Base-by-base conservation (phyloP, 2,113 vertebrate genomes). In the Bubalus kerabau region DNA sequence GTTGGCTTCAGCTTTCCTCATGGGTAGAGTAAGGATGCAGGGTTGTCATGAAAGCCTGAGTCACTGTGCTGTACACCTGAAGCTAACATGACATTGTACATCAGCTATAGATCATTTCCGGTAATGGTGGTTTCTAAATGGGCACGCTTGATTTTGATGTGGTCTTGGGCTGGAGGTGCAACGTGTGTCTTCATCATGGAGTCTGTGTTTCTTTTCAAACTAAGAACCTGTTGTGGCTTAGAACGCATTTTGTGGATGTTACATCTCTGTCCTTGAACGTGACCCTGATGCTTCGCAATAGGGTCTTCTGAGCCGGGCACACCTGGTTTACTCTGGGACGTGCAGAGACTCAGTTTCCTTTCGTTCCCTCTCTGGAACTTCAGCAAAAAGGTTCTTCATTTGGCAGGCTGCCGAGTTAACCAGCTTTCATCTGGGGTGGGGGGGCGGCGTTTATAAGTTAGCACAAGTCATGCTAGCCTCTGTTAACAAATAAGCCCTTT, bases 31-130 rank as follows among this genome's bases (percentile, higher is more conserved):
- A 13, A 6, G 2, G 52, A 23, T 71, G 43, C 57, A 4, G 43
- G 13, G 43, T 7, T 50, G 4, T 78, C 4, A 4, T 3, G 43
- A 23, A 52, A 59, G 78, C 17, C 76, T 0, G 0, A 36, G 26
- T 80, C 43, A 16, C 43, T 46, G 74, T 28, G 74, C 14, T 46
- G 40, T 9, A 78, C 24, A 28, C 74, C 74, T 78, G 74, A 46
- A 7, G 15, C 13, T 14, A 4, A 9, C 40, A 4, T 28, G 74
- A 46, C 24, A 2, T 28, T 78, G 13, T 16, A 26, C 23, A 7
- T 46, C 74, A 8, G 4, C 74, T 28, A 2, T 4, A 78, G 74
- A 30, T 84, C 4, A 0, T 7, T 26, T 7, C 2, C 5, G 28
- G 23, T 21, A 4, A 57, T 14, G 14, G 62, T 4, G 80, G 17